Percentiles rank a stretch among this genome's conserved stretches.
These are phyloP conservation scores for Rhagoletis pomonella DNA, from an alignment of 1,140 invertebrate genomes.

Conservation along the genomic window DNA sequence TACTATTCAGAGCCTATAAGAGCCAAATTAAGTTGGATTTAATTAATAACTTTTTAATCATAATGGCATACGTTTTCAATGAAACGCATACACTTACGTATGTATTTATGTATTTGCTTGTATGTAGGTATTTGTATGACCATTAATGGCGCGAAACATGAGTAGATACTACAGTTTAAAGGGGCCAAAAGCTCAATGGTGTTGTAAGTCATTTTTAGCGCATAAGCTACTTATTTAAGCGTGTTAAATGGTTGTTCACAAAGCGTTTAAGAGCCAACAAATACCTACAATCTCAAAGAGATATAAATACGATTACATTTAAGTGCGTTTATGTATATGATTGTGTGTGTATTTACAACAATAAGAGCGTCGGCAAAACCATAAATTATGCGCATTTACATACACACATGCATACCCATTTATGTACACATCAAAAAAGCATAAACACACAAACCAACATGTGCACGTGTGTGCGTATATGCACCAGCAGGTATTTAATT, in stretches of 20 bases:
- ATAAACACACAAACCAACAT: not conserved
- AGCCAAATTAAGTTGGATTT: no score
- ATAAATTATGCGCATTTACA: not conserved
- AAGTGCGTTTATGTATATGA: not conserved
- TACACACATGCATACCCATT: not conserved
- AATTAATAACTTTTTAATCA: no score
- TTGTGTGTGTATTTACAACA: no score
- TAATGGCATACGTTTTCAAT: no score
- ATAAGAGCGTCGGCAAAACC: no score
- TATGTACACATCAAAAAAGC: not conserved
- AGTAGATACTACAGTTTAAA: no score
- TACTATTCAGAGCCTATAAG: no score
- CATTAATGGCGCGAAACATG: not conserved
- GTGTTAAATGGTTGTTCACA: slow-evolving; percentile 25
- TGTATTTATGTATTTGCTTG: no score
- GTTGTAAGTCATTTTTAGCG: not conserved
- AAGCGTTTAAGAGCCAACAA: not conserved
- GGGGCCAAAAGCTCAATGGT: not conserved
- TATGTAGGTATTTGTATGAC: not conserved
- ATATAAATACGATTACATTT: slow-evolving; percentile 2
- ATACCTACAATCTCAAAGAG: slow-evolving; percentile 2
- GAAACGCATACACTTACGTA: no score
- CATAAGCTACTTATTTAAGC: slow-evolving; percentile 11
- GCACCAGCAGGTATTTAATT: no score
- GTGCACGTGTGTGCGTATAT: not conserved